Base-by-base conservation (phyloP, 2,113 vertebrate genomes). In the Acrocephalus kingi region DNA sequence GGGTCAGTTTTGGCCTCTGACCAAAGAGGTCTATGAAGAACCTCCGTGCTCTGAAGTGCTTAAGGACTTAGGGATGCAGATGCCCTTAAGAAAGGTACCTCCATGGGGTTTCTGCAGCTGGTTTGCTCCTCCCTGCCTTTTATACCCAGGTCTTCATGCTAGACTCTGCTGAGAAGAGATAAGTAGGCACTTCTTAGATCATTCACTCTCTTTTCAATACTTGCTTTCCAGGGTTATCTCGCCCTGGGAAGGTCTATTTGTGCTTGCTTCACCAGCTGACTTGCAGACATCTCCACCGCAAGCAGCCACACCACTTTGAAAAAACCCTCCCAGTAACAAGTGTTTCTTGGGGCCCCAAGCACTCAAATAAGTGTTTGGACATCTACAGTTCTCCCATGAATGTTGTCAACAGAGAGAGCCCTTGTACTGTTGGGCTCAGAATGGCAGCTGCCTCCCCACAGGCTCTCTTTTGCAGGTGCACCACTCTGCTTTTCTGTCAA, bases 261-360 rank as follows among this genome's bases (percentile, higher is more conserved):
- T 31, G 37, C n/a, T 59, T 19, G 0, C 12, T 84, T 62, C 21
- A 45, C 19, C 35, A 35, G 77, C 30, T 52, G 27, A 28, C 30
- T 4, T 27, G 37, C 17, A 22, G 56, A 15, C 13, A 4, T 28
- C 41, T 2, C 1, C 27, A 30, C 6, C 52, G 10, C 30, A 55
- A 56, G 17, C 48, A 61, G 33, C 11, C 48, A 46, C 59, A 24
- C 9, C 1, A 2, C 20, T 72, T 11, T 28, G 43, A 43, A 79
- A 28, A 68, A 64, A 19, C 28, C 19, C 22, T 56, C 19, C 54
- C 5, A 2, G 4, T 51, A 66, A 23, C 0, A 6, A 48, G 16
- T 35, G 13, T 12, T 9, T 62, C 51, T 74, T 71, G 0, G 0
- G 20, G 21, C 8, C 13, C 10, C 2, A 1, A 56, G 41, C 13